Evolutionary conservation across 2,113 vertebrate genomes (phyloP).

Genomic region (Albula glossodonta): DNA sequence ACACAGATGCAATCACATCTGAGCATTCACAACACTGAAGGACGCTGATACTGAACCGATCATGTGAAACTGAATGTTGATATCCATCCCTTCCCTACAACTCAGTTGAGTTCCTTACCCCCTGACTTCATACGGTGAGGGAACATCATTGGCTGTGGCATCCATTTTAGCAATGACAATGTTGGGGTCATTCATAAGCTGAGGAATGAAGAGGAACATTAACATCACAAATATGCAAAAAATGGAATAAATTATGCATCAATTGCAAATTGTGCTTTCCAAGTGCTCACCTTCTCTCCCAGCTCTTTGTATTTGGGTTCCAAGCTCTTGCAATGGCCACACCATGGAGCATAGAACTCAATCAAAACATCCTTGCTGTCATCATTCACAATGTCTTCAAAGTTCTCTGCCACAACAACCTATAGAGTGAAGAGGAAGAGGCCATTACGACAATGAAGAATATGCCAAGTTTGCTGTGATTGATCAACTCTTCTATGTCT

Average conservation of each 20-base stretch:
- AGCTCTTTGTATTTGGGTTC: slow-evolving; percentile 96
- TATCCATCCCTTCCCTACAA: no score
- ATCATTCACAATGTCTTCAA: slow-evolving; percentile 91
- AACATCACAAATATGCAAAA: neutral
- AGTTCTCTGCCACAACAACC: slow-evolving; percentile 95
- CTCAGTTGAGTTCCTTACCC: slow-evolving; percentile 75
- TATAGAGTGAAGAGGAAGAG: slow-evolving; percentile 46
- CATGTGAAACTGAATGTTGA: neutral
- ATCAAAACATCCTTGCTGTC: slow-evolving; percentile 93
- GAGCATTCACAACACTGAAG: neutral
- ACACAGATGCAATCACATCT: neutral
- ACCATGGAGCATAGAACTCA: slow-evolving; percentile 98
- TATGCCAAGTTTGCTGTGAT: neutral
- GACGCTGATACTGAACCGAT: no score
- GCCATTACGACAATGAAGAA: slow-evolving; percentile 34
- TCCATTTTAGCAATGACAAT: slow-evolving; percentile 98
- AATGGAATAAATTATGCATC: neutral
- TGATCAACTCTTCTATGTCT: neutral
- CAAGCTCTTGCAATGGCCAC: slow-evolving; percentile 96
- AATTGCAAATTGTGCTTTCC: neutral
- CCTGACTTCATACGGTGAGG: slow-evolving; percentile 91
- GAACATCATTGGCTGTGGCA: slow-evolving; percentile 96
- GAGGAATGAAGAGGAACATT: slow-evolving; percentile 18
- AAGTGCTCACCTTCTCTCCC: slow-evolving; percentile 85
- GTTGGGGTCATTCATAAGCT: slow-evolving; percentile 87